These are phyloP conservation scores for Aptenodytes forsteri DNA, from an alignment of 2,113 vertebrate species.

Conservation along the genomic window DNA sequence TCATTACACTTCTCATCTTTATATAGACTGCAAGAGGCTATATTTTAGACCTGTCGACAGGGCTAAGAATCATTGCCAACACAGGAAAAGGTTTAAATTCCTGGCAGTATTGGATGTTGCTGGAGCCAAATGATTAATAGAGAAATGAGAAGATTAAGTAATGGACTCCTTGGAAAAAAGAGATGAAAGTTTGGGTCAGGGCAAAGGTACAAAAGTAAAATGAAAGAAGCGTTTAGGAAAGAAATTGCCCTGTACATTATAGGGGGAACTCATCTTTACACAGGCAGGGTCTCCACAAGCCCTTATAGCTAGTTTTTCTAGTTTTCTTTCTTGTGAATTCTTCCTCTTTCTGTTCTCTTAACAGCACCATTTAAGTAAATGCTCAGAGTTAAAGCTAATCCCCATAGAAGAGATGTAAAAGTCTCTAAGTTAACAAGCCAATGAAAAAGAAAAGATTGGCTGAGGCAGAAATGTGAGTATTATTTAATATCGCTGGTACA, in stretches of 20 bases:
- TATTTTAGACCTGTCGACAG: constrained; percentile 17
- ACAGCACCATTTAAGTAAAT: neutral
- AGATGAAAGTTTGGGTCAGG: neutral
- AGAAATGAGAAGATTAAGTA: constrained; percentile 20
- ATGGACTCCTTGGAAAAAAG: neutral
- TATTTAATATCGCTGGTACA: neutral
- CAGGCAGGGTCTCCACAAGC: neutral
- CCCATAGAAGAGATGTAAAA: neutral
- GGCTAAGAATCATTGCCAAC: neutral
- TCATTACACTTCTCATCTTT: constrained; percentile 6
- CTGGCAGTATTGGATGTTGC: neutral
- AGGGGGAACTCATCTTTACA: neutral
- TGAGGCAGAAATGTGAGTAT: neutral
- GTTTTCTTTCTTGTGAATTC: neutral
- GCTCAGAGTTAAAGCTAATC: neutral
- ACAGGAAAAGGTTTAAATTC: neutral
- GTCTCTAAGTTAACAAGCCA: neutral
- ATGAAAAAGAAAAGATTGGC: neutral
- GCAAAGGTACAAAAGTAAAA: neutral
- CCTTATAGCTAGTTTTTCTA: neutral
- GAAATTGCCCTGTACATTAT: neutral
- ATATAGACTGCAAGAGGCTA: neutral
- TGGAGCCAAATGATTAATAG: constrained; percentile 16
- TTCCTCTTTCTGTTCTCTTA: neutral
- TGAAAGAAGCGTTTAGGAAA: neutral